Conservation (phyloP, 1,140 invertebrate species). For the Nephotettix cincticeps region DNA sequence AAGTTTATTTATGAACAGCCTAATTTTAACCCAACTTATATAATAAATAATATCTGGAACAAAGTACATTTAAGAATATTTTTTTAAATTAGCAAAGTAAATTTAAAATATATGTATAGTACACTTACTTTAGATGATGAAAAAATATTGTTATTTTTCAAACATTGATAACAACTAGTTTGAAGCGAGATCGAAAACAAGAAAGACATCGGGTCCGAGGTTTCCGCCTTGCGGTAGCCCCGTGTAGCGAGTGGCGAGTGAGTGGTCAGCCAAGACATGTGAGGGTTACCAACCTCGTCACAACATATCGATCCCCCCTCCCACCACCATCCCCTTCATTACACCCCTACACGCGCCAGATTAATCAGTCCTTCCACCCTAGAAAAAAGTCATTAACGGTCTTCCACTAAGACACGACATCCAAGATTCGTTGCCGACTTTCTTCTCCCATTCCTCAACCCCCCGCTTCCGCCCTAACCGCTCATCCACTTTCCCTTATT, state of each 20-base stretch:
- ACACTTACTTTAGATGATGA: too few species aligned
- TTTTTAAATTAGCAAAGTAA: too few species aligned
- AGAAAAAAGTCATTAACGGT: constrained; percentile 33
- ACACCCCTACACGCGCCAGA: constrained; percentile 29
- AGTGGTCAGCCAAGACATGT: constrained; percentile 22
- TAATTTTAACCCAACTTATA: too few species aligned
- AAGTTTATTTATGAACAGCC: too few species aligned
- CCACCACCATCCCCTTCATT: constrained; percentile 24
- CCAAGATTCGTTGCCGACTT: constrained; percentile 8
- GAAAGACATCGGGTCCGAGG: too few species aligned
- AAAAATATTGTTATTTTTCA: too few species aligned
- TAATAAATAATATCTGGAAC: too few species aligned
- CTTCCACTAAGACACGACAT: constrained; percentile 23
- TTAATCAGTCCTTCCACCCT: constrained; percentile 29
- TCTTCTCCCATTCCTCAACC: neutral
- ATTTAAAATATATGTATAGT: too few species aligned
- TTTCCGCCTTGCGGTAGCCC: too few species aligned
- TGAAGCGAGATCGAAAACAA: too few species aligned
- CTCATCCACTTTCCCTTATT: neutral
- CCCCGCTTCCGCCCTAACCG: neutral
- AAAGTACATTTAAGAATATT: too few species aligned
- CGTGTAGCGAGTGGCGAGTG: neutral
- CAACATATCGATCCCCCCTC: constrained; percentile 28
- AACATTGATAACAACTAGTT: too few species aligned
- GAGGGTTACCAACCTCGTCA: constrained; percentile 29